Evolutionary conservation across 1,140 invertebrate genomes (phyloP).

Genomic region (Solenopsis invicta): DNA sequence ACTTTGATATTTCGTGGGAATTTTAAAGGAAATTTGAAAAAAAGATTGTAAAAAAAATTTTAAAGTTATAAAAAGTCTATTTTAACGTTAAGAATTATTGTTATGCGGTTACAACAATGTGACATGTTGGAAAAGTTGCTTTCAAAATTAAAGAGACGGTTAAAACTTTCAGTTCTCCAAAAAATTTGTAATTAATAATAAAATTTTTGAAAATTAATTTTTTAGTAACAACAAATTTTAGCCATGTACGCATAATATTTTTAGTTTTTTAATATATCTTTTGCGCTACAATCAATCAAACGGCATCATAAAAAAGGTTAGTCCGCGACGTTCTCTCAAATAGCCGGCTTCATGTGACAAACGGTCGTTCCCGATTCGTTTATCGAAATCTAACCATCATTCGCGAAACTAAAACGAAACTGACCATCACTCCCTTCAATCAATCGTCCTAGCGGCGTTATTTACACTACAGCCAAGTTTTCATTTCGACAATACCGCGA

Average conservation of each 20-base stretch:
- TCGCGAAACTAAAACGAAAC: slow-evolving; percentile 39
- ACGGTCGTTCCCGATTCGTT: slow-evolving; percentile 24
- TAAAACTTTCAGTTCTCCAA: background rate
- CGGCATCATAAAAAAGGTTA: background rate
- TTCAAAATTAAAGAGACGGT: background rate
- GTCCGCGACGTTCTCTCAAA: slow-evolving; percentile 9
- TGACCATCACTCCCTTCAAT: slow-evolving; percentile 26
- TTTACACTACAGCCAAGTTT: slow-evolving; percentile 41
- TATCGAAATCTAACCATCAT: slow-evolving; percentile 41
- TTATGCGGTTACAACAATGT: background rate
- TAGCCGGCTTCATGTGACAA: slow-evolving; percentile 17
- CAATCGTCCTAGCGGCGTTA: slow-evolving; percentile 36
- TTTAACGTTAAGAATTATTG: background rate
- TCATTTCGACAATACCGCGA: slow-evolving; percentile 32
- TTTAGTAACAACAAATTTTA: background rate
- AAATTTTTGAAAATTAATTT: background rate
- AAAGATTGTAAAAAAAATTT: background rate
- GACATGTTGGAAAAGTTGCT: background rate
- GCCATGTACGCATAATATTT: background rate
- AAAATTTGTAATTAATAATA: background rate
- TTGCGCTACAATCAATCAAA: background rate
- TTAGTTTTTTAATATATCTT: background rate
- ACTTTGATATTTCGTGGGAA: background rate
- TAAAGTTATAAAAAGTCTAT: background rate
- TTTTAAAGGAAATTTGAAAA: background rate